Evolutionary conservation across 2,797 vertebrate species (phyloP).

Genomic region (Cynopterus sphinx): DNA sequence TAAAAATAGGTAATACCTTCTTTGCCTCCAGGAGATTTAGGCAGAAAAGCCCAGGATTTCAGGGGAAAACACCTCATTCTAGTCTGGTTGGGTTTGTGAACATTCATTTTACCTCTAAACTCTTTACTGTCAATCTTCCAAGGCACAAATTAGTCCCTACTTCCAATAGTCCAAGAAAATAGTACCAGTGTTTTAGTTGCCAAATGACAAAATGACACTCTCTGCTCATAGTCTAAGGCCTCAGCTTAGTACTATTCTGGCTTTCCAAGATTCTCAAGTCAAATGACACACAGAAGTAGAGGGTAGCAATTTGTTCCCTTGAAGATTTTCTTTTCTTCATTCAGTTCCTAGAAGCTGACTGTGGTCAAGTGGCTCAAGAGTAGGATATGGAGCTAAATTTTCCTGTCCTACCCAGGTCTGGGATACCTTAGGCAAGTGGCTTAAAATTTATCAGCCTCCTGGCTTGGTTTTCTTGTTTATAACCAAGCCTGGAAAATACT

Average conservation of each 20-base stretch:
- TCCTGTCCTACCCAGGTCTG: not conserved
- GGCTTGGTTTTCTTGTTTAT: not conserved
- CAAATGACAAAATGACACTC: not conserved
- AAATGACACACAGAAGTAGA: not conserved
- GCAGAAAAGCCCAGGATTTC: not conserved
- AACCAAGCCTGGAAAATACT: not conserved
- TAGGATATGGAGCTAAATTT: not conserved
- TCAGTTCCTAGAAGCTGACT: conserved; percentile 5
- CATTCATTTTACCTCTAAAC: conserved; percentile 25
- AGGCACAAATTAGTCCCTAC: not conserved
- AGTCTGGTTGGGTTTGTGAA: not conserved
- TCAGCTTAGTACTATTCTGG: not conserved
- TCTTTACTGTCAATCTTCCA: not conserved
- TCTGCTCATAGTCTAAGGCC: not conserved
- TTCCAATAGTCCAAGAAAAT: not conserved
- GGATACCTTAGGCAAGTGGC: not conserved
- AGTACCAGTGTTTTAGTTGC: not conserved
- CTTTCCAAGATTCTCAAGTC: not conserved
- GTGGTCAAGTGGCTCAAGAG: not conserved
- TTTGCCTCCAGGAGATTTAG: not conserved
- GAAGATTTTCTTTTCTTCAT: not conserved
- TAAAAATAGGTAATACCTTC: not conserved
- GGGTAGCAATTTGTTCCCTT: not conserved
- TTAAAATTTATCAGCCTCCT: not conserved
- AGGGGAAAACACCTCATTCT: not conserved